Percentiles rank a stretch among this genome's conserved stretches.
Evolutionary conservation across 2,888 invertebrate genomes (phyloP).

Genomic region (Pristionchus exspectatus): DNA sequence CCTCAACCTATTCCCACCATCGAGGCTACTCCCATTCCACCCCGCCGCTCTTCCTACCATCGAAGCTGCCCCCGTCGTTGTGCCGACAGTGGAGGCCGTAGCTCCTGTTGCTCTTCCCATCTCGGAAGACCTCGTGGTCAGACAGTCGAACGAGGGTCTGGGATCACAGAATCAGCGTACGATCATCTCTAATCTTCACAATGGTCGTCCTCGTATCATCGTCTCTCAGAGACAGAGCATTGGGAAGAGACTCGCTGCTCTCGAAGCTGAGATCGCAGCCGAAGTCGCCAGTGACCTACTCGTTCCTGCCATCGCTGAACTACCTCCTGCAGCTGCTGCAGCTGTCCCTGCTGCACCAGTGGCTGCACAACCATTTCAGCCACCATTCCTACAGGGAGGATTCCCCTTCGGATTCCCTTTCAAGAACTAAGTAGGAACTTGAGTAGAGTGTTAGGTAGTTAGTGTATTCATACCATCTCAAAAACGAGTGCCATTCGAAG

Average conservation of each 20-base stretch:
- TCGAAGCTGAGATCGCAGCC: conserved; percentile 53
- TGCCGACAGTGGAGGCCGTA: not conserved
- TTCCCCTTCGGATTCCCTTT: conserved; percentile 50
- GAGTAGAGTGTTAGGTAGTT: conserved; percentile 6
- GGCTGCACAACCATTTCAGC: conserved; percentile 11
- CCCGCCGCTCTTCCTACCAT: not conserved
- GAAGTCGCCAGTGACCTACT: conserved; percentile 54
- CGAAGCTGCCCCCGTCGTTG: not conserved
- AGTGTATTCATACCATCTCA: conserved; percentile 24
- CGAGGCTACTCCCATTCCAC: not conserved
- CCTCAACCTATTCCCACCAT: not conserved
- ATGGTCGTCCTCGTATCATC: conserved; percentile 55
- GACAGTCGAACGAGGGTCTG: conserved; percentile 53
- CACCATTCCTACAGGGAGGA: conserved; percentile 16
- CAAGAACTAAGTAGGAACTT: not conserved
- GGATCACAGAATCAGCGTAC: conserved; percentile 55
- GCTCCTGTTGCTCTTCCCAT: conserved; percentile 48
- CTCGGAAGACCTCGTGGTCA: conserved; percentile 53
- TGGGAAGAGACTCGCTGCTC: conserved; percentile 53
- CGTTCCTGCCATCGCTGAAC: conserved; percentile 54
- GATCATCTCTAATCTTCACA: conserved; percentile 56
- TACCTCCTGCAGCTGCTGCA: conserved; percentile 49
- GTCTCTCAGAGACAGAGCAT: conserved; percentile 55
- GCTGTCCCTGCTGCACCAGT: not conserved
- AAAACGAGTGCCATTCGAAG: conserved; percentile 32